Percentiles rank a stretch among this genome's conserved stretches.
phyloP scores from a whole-genome alignment of 2,797 vertebrate species.

The Chaunax sp. region DNA sequence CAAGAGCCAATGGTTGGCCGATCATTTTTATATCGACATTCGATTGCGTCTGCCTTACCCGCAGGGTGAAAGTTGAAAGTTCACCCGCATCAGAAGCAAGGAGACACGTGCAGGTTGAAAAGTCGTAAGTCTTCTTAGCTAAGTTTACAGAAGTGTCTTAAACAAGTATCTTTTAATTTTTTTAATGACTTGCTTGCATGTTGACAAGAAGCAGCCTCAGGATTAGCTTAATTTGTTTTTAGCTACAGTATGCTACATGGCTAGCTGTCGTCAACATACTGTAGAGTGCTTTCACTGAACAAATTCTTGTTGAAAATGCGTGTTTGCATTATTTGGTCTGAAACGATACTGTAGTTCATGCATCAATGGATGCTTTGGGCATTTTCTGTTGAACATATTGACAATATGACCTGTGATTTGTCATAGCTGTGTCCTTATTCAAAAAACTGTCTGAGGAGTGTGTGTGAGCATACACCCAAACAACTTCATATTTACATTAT shows the following conservation, averaged over 20 bases:
- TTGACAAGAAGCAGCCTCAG: neutral
- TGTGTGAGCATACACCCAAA: too few species aligned
- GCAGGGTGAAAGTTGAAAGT: conserved; percentile 71
- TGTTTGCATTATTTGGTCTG: too few species aligned
- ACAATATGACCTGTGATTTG: too few species aligned
- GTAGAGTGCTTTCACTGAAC: too few species aligned
- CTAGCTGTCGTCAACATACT: conserved; percentile 4
- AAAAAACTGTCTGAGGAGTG: too few species aligned
- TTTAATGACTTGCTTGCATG: fast-evolving
- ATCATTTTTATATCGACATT: conserved; percentile 17
- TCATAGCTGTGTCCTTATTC: too few species aligned
- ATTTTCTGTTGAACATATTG: too few species aligned
- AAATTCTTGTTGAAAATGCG: too few species aligned
- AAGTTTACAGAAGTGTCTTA: neutral
- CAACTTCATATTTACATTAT: too few species aligned
- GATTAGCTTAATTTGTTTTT: neutral
- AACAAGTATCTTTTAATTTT: neutral
- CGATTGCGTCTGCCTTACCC: conserved; percentile 66
- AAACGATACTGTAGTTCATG: too few species aligned
- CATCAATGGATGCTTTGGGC: too few species aligned
- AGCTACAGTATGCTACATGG: conserved; percentile 5
- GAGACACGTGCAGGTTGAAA: conserved; percentile 67
- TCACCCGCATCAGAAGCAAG: conserved; percentile 53
- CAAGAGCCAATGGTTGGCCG: fast-evolving
- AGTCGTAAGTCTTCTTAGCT: conserved; percentile 20